Conservation (phyloP, 2,888 invertebrate genomes). For the Venustoraphidia nigricollis region DNA sequence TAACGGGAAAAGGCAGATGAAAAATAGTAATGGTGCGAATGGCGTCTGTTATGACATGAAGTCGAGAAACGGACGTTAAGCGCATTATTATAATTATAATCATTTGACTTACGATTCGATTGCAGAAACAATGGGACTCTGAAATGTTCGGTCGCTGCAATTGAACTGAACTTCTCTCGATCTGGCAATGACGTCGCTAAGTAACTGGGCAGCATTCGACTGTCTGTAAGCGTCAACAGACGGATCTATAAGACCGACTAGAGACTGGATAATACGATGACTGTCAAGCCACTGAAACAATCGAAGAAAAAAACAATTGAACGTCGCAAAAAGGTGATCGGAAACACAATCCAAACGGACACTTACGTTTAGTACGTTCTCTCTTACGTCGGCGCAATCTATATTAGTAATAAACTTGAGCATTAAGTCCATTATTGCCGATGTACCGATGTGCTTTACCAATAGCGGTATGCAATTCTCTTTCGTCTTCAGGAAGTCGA, state of each 20-base stretch:
- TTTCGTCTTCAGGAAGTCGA: conserved; percentile 80
- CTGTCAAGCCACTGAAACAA: conserved; percentile 72
- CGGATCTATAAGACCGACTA: conserved; percentile 48
- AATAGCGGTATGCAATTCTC: conserved; percentile 77
- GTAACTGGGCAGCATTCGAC: conserved; percentile 73
- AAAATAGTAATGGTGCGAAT: too few species aligned
- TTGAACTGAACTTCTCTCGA: conserved; percentile 39
- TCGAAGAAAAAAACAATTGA: too few species aligned
- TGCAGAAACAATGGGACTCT: conserved; percentile 55
- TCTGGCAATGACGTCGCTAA: conserved; percentile 69
- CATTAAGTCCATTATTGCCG: conserved; percentile 87
- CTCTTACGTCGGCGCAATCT: conserved; percentile 55
- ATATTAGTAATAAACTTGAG: conserved; percentile 72
- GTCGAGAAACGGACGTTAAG: too few species aligned
- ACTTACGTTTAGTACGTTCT: conserved; percentile 53
- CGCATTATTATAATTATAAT: too few species aligned
- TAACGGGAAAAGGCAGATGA: too few species aligned
- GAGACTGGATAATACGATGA: conserved; percentile 69
- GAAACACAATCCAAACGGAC: background rate
- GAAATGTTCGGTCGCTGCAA: conserved; percentile 41
- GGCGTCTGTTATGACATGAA: too few species aligned
- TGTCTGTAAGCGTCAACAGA: conserved; percentile 60
- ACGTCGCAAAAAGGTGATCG: too few species aligned
- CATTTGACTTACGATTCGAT: conserved; percentile 50
- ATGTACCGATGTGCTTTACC: conserved; percentile 81